Base-by-base conservation (phyloP, 2,113 vertebrate genomes). In the Calonectris borealis region DNA sequence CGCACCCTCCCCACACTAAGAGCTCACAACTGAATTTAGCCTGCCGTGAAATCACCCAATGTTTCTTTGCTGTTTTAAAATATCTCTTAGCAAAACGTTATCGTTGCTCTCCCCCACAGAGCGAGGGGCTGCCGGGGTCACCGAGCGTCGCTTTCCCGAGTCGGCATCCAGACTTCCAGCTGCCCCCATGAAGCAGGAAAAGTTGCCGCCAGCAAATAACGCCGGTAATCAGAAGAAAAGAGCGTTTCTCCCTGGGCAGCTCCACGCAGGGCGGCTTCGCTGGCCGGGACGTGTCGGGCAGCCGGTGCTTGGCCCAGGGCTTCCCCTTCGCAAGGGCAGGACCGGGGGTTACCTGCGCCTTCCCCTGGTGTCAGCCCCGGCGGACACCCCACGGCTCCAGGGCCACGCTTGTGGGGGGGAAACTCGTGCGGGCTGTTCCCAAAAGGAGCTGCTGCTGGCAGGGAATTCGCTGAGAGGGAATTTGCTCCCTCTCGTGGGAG, bases 401-500 rank as follows among this genome's bases (percentile, higher is more conserved):
- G 36, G 48, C 13, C 3, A 31, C 1, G 0, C 2, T 15, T 3
- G 2, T 13, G 34, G 29, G 3, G 5, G 5, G 6, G 10, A 1
- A 73, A 10, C 2, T 25, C 4, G 0, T 0, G 4, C 11, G 15
- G 7, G 7, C 29, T 29, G 8, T 54, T 27, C 38, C 87, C 46
- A 10, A 26, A 54, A 9, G 20, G 11, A 65, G 51, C 57, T 5
- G 62, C 48, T 44, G 85, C 44, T 16, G 61, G 38, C 55, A 5
- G 7, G 44, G 52, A n/a, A 7, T 20, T 27, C 4, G n/a, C 65
- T 5, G 54, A 76, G 49, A 16, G 34, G 76, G 69, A 15, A 18
- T 94, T 80, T 96, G 79, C 91, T 94, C 94, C 94, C 94, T 96
- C 91, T 92, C 55, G 55, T 83, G 96, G 18, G 60, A 34, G 87